Evolutionary conservation across 2,113 vertebrate species (phyloP).

Genomic region (Perca fluviatilis): DNA sequence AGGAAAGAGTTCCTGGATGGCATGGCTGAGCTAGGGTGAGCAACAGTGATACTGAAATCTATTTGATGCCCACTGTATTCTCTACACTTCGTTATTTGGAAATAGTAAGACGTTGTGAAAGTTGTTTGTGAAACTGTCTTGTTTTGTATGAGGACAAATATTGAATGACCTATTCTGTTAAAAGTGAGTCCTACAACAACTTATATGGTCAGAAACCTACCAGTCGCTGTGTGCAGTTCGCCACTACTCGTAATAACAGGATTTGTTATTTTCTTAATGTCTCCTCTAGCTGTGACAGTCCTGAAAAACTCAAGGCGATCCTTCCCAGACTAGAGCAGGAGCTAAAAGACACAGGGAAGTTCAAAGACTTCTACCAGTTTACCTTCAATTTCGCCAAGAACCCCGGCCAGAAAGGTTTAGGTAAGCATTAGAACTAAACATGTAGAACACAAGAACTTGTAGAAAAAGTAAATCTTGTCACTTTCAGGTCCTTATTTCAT

Average conservation of each 20-base stretch:
- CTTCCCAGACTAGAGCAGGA: constrained; percentile 94
- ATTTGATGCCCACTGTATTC: background rate
- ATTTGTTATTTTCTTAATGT: constrained; percentile 34
- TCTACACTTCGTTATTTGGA: background rate
- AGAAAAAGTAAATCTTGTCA: background rate
- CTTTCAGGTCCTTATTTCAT: background rate
- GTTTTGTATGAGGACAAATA: background rate
- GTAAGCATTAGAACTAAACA: constrained; percentile 77
- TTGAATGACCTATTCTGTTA: background rate
- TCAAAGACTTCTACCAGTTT: constrained; percentile 98
- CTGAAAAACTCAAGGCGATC: constrained; percentile 91
- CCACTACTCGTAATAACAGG: background rate
- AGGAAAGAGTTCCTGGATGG: constrained; percentile 96
- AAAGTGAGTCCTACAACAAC: background rate
- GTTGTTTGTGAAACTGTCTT: background rate
- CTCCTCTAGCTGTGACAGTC: constrained; percentile 90
- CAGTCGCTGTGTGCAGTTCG: background rate
- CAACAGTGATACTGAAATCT: constrained; percentile 17
- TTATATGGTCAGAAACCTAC: background rate
- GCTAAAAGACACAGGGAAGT: constrained; percentile 92
- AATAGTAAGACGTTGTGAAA: background rate
- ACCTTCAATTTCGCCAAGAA: constrained; percentile 98
- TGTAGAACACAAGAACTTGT: background rate
- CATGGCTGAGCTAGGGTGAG: constrained; percentile 95
- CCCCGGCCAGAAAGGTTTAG: constrained; percentile 97